Evolutionary conservation across 2,113 vertebrate genomes (phyloP), one percentile per base, ranked within the genome.

Genomic region (Rhombomys opimus): DNA sequence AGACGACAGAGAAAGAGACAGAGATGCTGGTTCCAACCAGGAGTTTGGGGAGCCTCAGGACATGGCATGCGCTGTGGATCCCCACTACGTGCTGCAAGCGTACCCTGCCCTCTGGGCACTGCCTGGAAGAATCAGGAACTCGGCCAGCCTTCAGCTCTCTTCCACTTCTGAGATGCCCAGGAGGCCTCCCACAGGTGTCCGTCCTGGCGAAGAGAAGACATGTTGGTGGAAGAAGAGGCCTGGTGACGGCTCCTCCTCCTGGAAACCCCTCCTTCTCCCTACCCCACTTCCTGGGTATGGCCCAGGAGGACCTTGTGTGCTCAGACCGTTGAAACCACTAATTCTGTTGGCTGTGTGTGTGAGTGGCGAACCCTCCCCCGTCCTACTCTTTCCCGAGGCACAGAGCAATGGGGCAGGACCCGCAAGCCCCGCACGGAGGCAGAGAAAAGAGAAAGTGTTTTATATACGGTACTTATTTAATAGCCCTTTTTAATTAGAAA

Each of bases 401-500:
- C 63, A 89, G 96, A 97, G 95, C 95, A 90, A 85, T 78, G 90
- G 95, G 96, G 89, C 95, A 81, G 96, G 86, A 92, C 95, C 97
- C 97, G 87, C 4, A 3, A 96, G 98, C 97, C 98, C 97, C 91
- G 95, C 97, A 96, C 35, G 97, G 98, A 98, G 98, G 98, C 97
- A 97, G 97, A 98, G 98, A 98, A 98, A 98, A 98, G 97, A 99
- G 98, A 98, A 98, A 98, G 98, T 98, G 98, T 99, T 99, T 99
- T 99, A 98, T 99, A 99, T 98, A 91, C 14, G 96, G 94, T 98
- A 98, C 98, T 99, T 99, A 99, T 99, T 99, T 99, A 99, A 99
- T 99, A 98, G 98, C 97, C 98, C 98, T 98, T 99, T 99, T 98
- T 97, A 98, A 99, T 98, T 98, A 99, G 98, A 98, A 99, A 99